phyloP scores from a whole-genome alignment of 2,113 vertebrate genomes.

The Vicugna pacos region DNA sequence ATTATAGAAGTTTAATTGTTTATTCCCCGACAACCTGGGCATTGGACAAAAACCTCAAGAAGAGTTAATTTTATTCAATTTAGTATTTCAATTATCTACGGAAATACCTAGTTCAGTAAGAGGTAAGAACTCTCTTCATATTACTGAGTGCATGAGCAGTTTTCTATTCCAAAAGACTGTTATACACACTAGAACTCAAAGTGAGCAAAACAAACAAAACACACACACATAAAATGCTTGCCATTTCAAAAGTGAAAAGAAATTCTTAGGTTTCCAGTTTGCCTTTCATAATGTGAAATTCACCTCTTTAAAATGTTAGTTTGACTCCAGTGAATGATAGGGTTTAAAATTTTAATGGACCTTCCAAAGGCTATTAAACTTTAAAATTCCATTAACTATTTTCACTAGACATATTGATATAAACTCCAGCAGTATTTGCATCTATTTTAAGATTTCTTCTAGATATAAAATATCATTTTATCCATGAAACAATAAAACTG shows the following conservation, averaged over 20 bases:
- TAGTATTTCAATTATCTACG: neutral
- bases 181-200: neutral
- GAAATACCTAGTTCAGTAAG: neutral
- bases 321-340: neutral
- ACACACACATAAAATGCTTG: neutral
- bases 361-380: neutral
- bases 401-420: neutral
- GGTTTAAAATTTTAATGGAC: neutral
- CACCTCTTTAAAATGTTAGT: neutral
- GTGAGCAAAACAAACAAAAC: neutral
- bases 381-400: constrained; percentile 8
- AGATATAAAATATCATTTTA: neutral
- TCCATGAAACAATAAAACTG: neutral
- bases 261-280: neutral
- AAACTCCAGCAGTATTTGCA: neutral
- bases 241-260: neutral
- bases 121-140: neutral
- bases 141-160: neutral
- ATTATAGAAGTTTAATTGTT: neutral
- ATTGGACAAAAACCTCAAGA: neutral
- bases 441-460: neutral
- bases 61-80: neutral
- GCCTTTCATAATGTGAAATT: neutral
- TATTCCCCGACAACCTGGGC: neutral
- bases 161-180: neutral